These are phyloP conservation scores for Danio kyathit DNA, from an alignment of 2,797 vertebrate species.

Conservation along the genomic window DNA sequence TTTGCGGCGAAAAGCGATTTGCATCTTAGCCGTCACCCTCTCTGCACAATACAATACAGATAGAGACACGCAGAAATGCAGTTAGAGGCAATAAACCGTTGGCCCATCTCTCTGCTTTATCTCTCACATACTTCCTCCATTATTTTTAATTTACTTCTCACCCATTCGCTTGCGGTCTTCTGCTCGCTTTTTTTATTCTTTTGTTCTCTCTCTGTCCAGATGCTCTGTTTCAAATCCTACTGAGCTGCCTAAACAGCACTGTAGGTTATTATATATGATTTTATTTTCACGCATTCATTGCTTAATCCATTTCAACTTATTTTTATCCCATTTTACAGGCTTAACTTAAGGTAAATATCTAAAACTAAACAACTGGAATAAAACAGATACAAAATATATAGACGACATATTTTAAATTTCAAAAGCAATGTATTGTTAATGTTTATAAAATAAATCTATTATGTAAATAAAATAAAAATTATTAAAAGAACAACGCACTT, in stretches of 20 bases:
- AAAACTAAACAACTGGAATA: no score
- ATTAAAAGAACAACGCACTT: no score
- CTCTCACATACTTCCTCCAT: constrained; percentile 35
- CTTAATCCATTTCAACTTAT: no score
- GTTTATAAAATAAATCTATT: no score
- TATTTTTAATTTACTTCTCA: constrained; percentile 45
- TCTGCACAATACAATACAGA: constrained; percentile 54
- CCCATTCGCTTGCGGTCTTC: constrained; percentile 3
- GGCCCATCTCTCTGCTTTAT: constrained; percentile 54
- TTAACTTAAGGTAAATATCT: no score
- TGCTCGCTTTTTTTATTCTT: constrained; percentile 16
- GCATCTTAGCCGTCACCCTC: constrained; percentile 68
- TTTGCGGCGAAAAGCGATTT: constrained; percentile 62
- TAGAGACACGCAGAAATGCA: constrained; percentile 48
- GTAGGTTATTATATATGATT: no score
- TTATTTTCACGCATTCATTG: no score
- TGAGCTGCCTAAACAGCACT: not conserved
- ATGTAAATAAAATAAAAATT: no score
- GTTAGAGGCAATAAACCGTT: constrained; percentile 56
- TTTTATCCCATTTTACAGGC: no score
- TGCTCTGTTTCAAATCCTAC: not conserved
- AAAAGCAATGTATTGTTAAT: no score
- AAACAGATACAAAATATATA: no score
- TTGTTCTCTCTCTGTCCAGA: not conserved
- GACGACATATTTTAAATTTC: no score